Percentiles rank a stretch among this genome's conserved stretches.
Conservation (phyloP, 1,140 invertebrate genomes). For the Geopemphigus sp. region DNA sequence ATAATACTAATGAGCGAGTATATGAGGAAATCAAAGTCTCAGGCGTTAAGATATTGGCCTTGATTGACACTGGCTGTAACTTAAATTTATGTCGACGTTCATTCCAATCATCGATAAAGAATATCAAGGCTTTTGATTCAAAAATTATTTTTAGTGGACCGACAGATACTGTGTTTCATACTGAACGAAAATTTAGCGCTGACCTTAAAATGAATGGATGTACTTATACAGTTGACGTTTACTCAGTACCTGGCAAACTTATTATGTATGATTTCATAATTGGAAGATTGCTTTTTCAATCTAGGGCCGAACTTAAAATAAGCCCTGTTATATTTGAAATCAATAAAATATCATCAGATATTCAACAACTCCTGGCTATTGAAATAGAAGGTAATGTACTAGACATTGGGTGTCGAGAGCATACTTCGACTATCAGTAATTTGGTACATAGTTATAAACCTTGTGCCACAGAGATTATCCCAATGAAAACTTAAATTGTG, state of each 20-base stretch:
- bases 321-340: background rate
- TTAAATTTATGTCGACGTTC: background rate
- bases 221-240: background rate
- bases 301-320: background rate
- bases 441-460: too few relatives aligned
- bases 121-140: too few relatives aligned
- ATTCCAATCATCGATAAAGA: background rate
- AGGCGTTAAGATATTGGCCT: background rate
- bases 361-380: too few relatives aligned
- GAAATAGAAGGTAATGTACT: background rate
- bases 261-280: conserved; percentile 1
- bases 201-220: background rate
- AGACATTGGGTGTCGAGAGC: background rate
- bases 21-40: background rate
- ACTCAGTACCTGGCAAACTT: background rate
- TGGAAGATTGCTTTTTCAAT: background rate
- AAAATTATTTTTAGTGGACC: too few relatives aligned
- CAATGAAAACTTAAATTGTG: background rate
- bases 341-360: background rate
- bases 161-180: too few relatives aligned
- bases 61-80: background rate
- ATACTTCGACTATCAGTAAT: too few relatives aligned
- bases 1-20: background rate
- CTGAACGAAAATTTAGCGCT: background rate
- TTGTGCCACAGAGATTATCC: background rate